Percentiles rank a stretch among this genome's conserved stretches.
These are phyloP conservation scores for Corythucha ciliata DNA, from an alignment of 2,888 invertebrate species.

Conservation along the genomic window DNA sequence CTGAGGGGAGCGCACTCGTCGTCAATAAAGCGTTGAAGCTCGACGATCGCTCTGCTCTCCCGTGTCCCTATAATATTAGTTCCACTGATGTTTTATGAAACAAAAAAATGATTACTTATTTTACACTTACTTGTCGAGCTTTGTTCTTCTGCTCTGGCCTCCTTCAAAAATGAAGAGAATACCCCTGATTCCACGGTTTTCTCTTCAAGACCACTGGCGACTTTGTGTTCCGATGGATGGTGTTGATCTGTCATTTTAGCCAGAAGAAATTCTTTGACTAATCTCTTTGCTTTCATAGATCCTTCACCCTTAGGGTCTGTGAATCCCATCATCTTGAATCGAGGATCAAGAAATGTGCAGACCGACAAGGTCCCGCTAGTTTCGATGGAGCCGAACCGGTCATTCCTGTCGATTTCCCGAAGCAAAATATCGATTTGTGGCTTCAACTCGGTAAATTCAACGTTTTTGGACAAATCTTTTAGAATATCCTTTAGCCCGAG, in stretches of 20 bases:
- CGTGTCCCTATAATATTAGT: no score
- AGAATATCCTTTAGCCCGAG: conserved; percentile 11
- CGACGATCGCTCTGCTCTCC: no score
- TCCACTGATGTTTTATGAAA: no score
- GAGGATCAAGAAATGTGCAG: conserved; percentile 25
- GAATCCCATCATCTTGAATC: conserved; percentile 24
- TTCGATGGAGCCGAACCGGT: conserved; percentile 16
- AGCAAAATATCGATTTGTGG: conserved; percentile 5
- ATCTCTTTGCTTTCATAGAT: conserved; percentile 7
- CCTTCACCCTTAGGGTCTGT: conserved; percentile 3
- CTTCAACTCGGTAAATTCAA: neutral
- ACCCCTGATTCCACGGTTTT: no score
- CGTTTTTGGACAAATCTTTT: neutral
- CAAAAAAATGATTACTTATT: no score
- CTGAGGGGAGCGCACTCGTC: no score
- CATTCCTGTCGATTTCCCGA: conserved; percentile 12
- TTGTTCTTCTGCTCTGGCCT: no score
- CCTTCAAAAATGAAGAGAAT: no score
- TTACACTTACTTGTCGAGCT: no score
- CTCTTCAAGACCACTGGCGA: no score
- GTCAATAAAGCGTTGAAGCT: no score
- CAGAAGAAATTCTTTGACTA: conserved; percentile 10
- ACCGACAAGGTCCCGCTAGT: conserved; percentile 23
- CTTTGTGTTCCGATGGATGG: no score
- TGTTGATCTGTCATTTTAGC: conserved; percentile 4